Percentiles rank a stretch among this genome's conserved stretches.
Conservation (phyloP, 2,797 vertebrate genomes). For the Pterois miles region DNA sequence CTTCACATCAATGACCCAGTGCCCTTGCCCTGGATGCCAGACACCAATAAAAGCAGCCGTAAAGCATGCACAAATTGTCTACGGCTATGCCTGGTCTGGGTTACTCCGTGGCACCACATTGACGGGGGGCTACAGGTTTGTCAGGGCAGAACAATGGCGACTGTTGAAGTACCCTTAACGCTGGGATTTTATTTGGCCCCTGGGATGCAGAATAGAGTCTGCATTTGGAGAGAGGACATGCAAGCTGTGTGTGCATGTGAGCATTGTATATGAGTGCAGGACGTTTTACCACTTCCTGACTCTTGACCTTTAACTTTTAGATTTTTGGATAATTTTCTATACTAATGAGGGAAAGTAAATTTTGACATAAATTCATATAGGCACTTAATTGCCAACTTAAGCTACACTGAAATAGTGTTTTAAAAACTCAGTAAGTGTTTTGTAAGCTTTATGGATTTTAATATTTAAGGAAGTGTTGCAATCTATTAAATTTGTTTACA, state of each 20-base stretch:
- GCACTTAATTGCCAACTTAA: not conserved
- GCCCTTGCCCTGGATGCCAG: conserved; percentile 56
- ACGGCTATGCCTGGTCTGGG: conserved; percentile 37
- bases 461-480: too few species aligned
- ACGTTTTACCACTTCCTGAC: conserved; percentile 66
- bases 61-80: conserved; percentile 50
- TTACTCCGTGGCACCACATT: conserved; percentile 46
- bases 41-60: conserved; percentile 58
- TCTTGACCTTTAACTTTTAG: conserved; percentile 51
- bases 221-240: conserved; percentile 25
- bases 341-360: conserved; percentile 42
- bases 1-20: conserved; percentile 56
- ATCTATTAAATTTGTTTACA: not conserved
- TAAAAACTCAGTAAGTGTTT: not conserved
- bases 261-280: conserved; percentile 43
- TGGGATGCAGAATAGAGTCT: conserved; percentile 46
- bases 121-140: conserved; percentile 48
- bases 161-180: conserved; percentile 55
- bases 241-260: conserved; percentile 14
- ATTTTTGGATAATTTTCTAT: conserved; percentile 3
- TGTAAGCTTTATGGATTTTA: not conserved
- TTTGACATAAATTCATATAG: conserved; percentile 3
- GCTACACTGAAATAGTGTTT: not conserved
- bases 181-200: conserved; percentile 64
- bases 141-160: conserved; percentile 63